Conservation (phyloP, 2,113 vertebrate species). For the Osmerus mordax region DNA sequence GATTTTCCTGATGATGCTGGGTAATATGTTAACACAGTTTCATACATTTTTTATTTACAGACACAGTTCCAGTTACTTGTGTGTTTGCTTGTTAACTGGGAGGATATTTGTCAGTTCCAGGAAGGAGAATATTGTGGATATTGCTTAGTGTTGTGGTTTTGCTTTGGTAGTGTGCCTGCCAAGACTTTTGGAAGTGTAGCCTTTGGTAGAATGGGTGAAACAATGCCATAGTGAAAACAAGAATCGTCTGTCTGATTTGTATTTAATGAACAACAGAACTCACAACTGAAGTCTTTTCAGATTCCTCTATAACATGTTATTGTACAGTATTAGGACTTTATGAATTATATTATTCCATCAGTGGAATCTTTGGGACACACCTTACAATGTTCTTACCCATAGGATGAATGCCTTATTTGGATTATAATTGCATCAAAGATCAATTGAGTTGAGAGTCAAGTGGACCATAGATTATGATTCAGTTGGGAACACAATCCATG, state of each 20-base stretch:
- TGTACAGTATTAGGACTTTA: no score
- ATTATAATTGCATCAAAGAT: neutral
- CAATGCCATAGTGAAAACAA: no score
- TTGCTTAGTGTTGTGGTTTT: neutral
- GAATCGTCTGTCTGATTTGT: no score
- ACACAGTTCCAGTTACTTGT: neutral
- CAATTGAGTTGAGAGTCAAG: slow-evolving; percentile 15
- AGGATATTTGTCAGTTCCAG: neutral
- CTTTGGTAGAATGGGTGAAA: no score
- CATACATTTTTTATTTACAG: no score
- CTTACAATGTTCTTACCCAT: neutral
- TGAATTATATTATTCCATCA: neutral
- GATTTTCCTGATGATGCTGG: neutral
- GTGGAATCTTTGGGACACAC: neutral
- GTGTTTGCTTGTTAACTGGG: neutral
- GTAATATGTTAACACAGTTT: neutral
- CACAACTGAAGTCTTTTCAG: no score
- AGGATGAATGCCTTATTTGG: neutral
- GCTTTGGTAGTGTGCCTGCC: neutral
- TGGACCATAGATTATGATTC: slow-evolving; percentile 30
- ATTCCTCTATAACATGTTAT: no score
- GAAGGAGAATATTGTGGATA: neutral
- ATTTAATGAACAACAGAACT: no score
- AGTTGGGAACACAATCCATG: slow-evolving; percentile 36
- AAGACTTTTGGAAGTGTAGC: neutral